These are phyloP conservation scores for Crematogaster levior DNA, from an alignment of 2,888 invertebrate species.

Conservation along the genomic window DNA sequence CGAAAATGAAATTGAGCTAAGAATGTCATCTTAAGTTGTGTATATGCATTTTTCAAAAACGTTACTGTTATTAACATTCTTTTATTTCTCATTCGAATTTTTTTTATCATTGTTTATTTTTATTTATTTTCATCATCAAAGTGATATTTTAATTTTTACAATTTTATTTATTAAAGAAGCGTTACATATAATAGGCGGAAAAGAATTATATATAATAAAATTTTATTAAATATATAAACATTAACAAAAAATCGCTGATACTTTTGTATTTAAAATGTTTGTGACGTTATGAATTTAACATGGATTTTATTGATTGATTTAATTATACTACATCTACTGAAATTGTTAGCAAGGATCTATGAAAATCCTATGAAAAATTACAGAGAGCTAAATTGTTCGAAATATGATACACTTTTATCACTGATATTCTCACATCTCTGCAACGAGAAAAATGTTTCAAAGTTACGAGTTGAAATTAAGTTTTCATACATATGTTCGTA, in stretches of 20 bases:
- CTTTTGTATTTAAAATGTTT: too few relatives aligned
- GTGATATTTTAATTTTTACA: neutral
- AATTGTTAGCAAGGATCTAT: neutral
- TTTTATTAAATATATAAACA: neutral
- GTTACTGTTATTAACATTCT: neutral
- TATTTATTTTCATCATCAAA: too few relatives aligned
- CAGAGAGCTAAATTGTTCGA: neutral
- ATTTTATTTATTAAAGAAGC: neutral
- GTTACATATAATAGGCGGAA: neutral
- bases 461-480: slow-evolving; percentile 1
- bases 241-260: too few relatives aligned
- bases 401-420: neutral
- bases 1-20: neutral
- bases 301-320: neutral
- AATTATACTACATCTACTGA: neutral
- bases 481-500: neutral
- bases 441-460: neutral
- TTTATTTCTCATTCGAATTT: neutral
- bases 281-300: neutral
- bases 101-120: too few relatives aligned
- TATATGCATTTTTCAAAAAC: neutral
- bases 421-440: neutral
- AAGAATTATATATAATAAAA: neutral
- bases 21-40: neutral
- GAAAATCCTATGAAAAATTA: neutral